Evolutionary conservation across 2,888 invertebrate genomes (phyloP), one percentile per base, ranked within the genome.

Genomic region (Aphidius colemani): DNA sequence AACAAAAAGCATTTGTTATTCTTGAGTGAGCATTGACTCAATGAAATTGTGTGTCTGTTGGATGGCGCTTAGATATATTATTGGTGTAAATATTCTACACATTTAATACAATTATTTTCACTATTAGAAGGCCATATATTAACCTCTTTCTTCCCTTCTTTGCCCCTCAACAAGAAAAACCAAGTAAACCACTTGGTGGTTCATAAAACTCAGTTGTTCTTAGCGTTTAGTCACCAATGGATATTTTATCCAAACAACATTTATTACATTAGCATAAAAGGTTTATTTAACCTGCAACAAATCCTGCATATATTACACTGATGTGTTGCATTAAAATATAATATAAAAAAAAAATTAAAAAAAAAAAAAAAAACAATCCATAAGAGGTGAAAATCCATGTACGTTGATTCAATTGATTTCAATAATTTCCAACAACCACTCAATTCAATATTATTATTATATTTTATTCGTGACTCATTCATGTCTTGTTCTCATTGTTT

Each of bases 211-310:
- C 67, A 64, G 67, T 66, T 70, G 65, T 67, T 65, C 53, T 50
- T 61, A 67, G 61, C 69, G 67, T 70, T 69, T 63, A 64, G 65
- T 59, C 58, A 63, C 63, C 64, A 69, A 46, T 62, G 58, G 67
- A 73, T 53, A 53, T 71, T 69, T 30, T 71, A 69, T 70, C 68
- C 68, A 65, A n/a, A 53, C 41, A 50, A 57, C 57, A 53, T 11
- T 50, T 51, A 43, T 50, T 66, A 64, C 57, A 73, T 75, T 73
- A 72, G 71, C 73, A 72, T 74, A 70, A 74, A 70, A 69, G 71
- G 72, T 72, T 72, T 71, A 73, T 73, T 69, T 72, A 72, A 68
- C 66, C 48, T 56, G 18, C 30, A 45, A 10, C 43, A 13, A 40
- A 43, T 10, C 11, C 7, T 53, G 13, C 50, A 11, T 60, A 51